Conservation (phyloP, 2,113 vertebrate genomes). For the Noturus placidus region DNA sequence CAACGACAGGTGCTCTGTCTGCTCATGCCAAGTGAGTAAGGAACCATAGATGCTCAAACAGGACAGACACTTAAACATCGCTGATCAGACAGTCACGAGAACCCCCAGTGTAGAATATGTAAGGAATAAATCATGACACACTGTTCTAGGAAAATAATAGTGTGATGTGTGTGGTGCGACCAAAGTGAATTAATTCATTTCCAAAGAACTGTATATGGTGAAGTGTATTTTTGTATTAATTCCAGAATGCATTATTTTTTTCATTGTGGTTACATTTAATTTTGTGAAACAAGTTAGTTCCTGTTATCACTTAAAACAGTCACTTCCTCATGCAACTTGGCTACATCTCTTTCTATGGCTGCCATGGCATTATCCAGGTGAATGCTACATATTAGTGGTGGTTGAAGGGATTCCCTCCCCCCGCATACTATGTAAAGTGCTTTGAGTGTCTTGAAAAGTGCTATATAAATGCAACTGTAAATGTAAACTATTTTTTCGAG, state of each 20-base stretch:
- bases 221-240: background rate
- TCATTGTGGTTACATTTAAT: background rate
- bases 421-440: too few species aligned
- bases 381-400: too few species aligned
- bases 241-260: background rate
- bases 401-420: too few species aligned
- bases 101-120: background rate
- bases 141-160: background rate
- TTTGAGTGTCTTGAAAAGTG: too few species aligned
- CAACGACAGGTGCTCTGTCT: conserved; percentile 84
- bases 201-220: background rate
- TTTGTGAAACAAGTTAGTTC: background rate
- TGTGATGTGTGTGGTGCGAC: background rate
- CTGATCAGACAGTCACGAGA: background rate
- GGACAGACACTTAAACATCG: background rate
- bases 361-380: too few species aligned
- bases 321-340: too few species aligned
- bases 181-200: background rate
- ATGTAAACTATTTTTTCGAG: too few species aligned
- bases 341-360: too few species aligned
- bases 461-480: too few species aligned
- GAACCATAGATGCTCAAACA: conserved; percentile 1
- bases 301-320: background rate
- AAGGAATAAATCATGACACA: background rate
- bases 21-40: conserved; percentile 82